These are phyloP conservation scores for Egretta garzetta DNA, from an alignment of 2,113 vertebrate species.

Conservation along the genomic window DNA sequence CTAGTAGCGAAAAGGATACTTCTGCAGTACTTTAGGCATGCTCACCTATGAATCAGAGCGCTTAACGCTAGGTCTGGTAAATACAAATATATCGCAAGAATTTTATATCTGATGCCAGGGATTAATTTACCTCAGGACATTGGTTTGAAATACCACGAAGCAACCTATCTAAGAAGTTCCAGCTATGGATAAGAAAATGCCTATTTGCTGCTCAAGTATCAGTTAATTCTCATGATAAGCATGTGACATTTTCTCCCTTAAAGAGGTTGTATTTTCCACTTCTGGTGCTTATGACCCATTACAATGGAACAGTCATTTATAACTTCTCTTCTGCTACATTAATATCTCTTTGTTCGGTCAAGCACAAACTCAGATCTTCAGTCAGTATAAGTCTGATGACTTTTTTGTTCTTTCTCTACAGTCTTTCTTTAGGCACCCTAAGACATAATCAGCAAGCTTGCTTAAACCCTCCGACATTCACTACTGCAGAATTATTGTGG, in stretches of 20 bases:
- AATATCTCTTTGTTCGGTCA: background rate
- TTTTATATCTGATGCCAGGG: background rate
- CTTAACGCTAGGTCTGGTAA: background rate
- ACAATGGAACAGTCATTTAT: background rate
- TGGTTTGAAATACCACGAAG: background rate
- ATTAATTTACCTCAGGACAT: background rate
- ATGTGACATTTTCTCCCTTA: background rate
- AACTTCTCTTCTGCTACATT: slow-evolving; percentile 6
- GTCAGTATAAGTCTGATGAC: background rate
- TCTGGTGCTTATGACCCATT: background rate
- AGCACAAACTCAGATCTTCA: background rate
- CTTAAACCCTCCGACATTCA: background rate
- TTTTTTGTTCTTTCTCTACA: background rate
- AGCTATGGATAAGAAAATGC: background rate
- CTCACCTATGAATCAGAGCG: background rate
- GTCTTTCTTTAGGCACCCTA: background rate
- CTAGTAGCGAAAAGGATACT: background rate
- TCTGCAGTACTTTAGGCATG: background rate
- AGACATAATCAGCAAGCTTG: background rate
- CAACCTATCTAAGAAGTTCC: background rate
- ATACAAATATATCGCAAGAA: background rate
- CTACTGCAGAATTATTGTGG: background rate
- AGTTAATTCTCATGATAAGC: background rate
- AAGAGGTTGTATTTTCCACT: background rate
- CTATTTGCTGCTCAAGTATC: background rate